Percentiles rank a stretch among this genome's conserved stretches.
These are phyloP conservation scores for Akabosia matsudoensis DNA, from an alignment of 1,140 invertebrate species.

Conservation along the genomic window DNA sequence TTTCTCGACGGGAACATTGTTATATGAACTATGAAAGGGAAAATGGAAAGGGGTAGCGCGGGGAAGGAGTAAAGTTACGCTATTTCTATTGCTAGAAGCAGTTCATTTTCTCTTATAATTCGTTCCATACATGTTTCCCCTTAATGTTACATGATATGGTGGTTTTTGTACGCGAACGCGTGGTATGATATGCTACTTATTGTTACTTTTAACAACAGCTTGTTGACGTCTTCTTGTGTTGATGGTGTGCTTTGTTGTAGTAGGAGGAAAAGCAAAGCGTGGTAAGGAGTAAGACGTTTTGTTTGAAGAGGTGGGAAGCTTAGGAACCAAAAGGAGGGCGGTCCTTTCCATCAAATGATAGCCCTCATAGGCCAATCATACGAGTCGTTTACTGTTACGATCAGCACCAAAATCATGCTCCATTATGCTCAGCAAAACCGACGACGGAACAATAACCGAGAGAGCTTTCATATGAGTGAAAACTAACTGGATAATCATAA, in stretches of 20 bases:
- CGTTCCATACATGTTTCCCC: neutral
- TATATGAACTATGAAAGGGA: no score
- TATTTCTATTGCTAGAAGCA: no score
- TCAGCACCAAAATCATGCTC: constrained; percentile 42
- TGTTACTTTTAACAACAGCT: neutral
- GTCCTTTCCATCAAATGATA: constrained; percentile 34
- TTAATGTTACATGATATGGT: no score
- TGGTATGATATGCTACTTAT: neutral
- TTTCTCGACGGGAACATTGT: no score
- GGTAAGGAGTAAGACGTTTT: neutral
- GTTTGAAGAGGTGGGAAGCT: constrained; percentile 14
- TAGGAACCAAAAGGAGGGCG: constrained; percentile 28
- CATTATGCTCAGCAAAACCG: constrained; percentile 33
- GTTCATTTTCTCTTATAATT: neutral
- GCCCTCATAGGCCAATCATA: constrained; percentile 41
- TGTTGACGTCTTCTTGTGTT: neutral
- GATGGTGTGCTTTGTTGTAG: neutral
- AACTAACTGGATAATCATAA: constrained; percentile 3
- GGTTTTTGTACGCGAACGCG: neutral
- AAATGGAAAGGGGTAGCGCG: no score
- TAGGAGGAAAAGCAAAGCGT: constrained; percentile 7
- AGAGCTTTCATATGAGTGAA: constrained; percentile 3
- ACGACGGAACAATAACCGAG: constrained; percentile 26
- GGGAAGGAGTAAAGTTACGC: no score
- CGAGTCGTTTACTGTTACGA: constrained; percentile 43